These are phyloP conservation scores for Aporophyla nigra DNA, from an alignment of 2,888 invertebrate genomes.

Conservation along the genomic window DNA sequence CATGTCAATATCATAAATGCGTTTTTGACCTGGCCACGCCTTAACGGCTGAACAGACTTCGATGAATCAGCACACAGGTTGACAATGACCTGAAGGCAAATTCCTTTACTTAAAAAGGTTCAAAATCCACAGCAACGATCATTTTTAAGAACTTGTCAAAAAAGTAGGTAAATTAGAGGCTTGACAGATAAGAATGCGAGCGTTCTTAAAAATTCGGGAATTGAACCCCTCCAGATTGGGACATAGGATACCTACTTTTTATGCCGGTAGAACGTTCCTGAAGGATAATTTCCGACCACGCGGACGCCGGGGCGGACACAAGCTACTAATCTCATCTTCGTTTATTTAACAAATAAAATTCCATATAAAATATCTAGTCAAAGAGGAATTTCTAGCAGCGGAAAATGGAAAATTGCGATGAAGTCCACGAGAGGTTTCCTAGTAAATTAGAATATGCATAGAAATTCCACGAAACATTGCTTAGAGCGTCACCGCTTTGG, in stretches of 20 bases:
- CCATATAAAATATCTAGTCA: not conserved
- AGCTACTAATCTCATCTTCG: not conserved
- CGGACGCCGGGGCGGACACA: no score
- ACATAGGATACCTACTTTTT: not conserved
- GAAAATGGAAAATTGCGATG: constrained; percentile 11
- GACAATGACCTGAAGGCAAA: no score
- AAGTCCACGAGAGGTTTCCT: constrained; percentile 2
- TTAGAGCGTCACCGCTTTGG: constrained; percentile 19
- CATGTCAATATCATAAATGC: not conserved
- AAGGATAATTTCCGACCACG: not conserved
- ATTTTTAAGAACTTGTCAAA: no score
- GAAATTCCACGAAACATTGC: constrained; percentile 29
- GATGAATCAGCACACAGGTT: not conserved
- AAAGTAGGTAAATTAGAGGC: no score
- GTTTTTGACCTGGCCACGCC: not conserved
- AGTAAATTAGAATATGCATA: constrained; percentile 17
- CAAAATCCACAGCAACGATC: no score
- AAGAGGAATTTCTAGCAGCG: not conserved
- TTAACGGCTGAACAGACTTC: not conserved
- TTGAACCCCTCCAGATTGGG: no score
- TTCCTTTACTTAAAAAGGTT: no score
- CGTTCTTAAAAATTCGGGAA: no score
- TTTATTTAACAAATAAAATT: constrained; percentile 9
- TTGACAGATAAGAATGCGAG: no score
- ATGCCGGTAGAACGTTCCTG: no score